Conservation (phyloP, 2,113 vertebrate genomes). For the Turdus rufiventris region DNA sequence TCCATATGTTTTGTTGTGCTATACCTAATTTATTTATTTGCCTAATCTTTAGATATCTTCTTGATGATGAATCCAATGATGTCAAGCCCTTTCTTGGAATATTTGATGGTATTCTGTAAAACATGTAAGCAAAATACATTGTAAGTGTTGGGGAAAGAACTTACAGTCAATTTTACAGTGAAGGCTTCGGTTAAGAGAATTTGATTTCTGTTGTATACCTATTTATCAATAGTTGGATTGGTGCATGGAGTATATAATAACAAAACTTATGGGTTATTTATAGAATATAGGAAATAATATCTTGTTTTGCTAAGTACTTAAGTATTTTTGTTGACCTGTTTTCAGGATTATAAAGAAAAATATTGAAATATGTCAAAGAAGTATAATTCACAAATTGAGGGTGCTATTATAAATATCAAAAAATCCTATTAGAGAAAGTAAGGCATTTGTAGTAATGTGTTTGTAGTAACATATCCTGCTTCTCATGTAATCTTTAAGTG, state of each 20-base stretch:
- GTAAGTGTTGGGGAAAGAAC: not conserved
- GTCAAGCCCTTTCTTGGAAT: conserved; percentile 83
- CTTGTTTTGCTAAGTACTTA: not conserved
- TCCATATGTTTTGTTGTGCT: not conserved
- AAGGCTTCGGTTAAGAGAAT: not conserved
- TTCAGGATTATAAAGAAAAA: not conserved
- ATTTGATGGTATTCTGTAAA: conserved; percentile 92
- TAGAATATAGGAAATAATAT: not conserved
- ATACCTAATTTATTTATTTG: not conserved
- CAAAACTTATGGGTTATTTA: not conserved
- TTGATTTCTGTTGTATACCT: not conserved
- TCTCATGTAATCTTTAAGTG: not conserved
- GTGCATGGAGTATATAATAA: not conserved
- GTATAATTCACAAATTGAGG: not conserved
- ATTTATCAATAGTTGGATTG: not conserved
- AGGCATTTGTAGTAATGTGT: not conserved
- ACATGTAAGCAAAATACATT: not conserved
- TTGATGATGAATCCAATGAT: conserved; percentile 73
- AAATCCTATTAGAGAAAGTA: not conserved
- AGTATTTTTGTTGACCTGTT: not conserved
- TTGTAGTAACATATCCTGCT: not conserved
- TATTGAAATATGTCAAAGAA: not conserved
- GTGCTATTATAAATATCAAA: not conserved
- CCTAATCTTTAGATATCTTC: conserved; percentile 54
- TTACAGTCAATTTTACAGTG: not conserved